Evolutionary conservation across 2,113 vertebrate genomes (phyloP).

Genomic region (Marmota flaviventris): DNA sequence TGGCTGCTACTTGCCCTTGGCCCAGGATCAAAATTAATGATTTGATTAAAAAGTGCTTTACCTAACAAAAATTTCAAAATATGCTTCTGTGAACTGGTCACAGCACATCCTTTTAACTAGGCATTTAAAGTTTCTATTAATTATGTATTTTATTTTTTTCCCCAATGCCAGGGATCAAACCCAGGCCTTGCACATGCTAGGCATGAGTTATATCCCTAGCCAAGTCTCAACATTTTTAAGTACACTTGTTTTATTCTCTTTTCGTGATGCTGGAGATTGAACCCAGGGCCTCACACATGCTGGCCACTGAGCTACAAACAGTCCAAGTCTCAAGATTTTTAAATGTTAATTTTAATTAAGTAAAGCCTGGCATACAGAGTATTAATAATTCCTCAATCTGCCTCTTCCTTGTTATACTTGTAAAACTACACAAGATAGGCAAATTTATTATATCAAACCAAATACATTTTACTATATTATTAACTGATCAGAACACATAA

Average conservation of each 20-base stretch:
- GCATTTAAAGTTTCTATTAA: background rate
- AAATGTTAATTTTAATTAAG: conserved; percentile 27
- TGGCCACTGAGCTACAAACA: background rate
- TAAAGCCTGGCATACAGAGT: background rate
- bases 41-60: background rate
- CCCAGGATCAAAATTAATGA: conserved; percentile 19
- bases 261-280: background rate
- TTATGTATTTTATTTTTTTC: background rate
- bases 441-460: conserved; percentile 36
- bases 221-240: background rate
- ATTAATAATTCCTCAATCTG: background rate
- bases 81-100: background rate
- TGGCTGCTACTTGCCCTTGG: background rate
- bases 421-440: background rate
- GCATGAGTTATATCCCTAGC: background rate
- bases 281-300: background rate
- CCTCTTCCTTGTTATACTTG: background rate
- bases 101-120: background rate
- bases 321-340: background rate
- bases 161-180: background rate
- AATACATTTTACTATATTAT: conserved; percentile 27
- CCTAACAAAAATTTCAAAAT: conserved; percentile 39
- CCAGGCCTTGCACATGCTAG: background rate
- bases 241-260: too few relatives aligned
- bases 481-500: background rate